Evolutionary conservation across 2,888 invertebrate genomes (phyloP), one percentile per base, ranked within the genome.

Genomic region (Drosophila buzzatii): DNA sequence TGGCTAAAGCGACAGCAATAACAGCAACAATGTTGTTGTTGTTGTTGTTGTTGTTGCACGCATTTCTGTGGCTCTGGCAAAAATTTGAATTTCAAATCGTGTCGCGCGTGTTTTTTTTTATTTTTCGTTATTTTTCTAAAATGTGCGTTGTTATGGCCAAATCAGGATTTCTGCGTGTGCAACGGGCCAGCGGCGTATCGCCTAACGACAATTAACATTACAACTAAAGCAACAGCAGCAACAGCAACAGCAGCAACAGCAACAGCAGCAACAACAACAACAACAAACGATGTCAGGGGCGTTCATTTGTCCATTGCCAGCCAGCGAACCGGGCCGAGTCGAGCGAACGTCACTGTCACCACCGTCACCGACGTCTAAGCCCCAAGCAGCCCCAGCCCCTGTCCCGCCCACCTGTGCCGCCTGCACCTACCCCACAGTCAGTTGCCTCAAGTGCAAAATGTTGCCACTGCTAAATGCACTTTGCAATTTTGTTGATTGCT

Each of bases 251-350:
- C 45, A 57, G 18, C 56, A 73, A 23, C 75, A 4, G 35, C 69
- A 52, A 18, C 71, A 56, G n/a, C 64, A 59, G 42, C 58, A 60
- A 44, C 59, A 62, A 35, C 76, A 76, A 69, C 85, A 85, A 80
- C 88, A 85, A 81, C 79, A 45, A 86, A 86, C 88, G 87, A 85
- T 86, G 86, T 86, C 86, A 86, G 88, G 86, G 86, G 88, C 86
- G 88, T 89, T 89, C 85, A 87, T 89, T 86, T 85, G 85, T 85
- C 85, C 85, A 85, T 85, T 85, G 85, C 85, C 89, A 85, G 89
- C 77, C 77, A 82, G 77, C 83, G 77, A 79, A 77, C 73, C 79
- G 82, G 79, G 79, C 79, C 51, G 51, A 51, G 51, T 51, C 80
- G 82, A 79, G 83, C 83, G 37, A 53, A 86, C 85, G 89, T 85